Conservation (phyloP, 2,888 invertebrate genomes). For the Notodonta dromedarius region DNA sequence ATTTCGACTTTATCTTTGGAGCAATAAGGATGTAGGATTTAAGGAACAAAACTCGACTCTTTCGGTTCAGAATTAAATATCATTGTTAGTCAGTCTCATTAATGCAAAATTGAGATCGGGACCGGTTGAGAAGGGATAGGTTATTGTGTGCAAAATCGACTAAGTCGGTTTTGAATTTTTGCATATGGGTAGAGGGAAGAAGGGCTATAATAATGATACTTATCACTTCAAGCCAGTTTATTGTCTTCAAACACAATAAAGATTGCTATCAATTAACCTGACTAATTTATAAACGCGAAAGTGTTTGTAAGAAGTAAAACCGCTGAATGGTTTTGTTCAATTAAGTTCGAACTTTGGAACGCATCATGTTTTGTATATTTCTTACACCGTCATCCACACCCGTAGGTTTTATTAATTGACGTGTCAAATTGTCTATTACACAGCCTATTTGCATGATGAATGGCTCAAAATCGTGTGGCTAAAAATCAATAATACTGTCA, state of each 20-base stretch:
- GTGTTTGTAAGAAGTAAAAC: not conserved
- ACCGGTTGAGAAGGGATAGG: conserved; percentile 57
- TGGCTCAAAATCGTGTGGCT: conserved; percentile 14
- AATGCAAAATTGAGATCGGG: conserved; percentile 77
- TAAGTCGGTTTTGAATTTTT: conserved; percentile 54
- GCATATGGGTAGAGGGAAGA: conserved; percentile 6
- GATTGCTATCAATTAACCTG: not conserved
- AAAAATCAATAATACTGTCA: conserved; percentile 21
- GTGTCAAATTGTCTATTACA: conserved; percentile 22
- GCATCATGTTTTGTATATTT: not conserved
- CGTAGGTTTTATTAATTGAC: conserved; percentile 25
- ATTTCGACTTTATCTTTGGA: conserved; percentile 41
- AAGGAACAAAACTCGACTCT: conserved; percentile 59
- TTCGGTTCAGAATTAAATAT: conserved; percentile 78
- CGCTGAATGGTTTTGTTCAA: too few relatives aligned
- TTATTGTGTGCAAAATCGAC: conserved; percentile 76
- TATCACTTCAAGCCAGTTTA: not conserved
- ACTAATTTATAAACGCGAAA: too few relatives aligned
- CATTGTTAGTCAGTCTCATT: conserved; percentile 78
- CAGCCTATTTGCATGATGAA: conserved; percentile 19
- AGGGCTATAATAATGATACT: not conserved
- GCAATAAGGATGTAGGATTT: conserved; percentile 21
- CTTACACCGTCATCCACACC: conserved; percentile 8
- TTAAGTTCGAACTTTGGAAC: too few relatives aligned
- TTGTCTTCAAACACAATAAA: not conserved